Base-by-base conservation (phyloP, 2,113 vertebrate species). In the Gulo gulo region DNA sequence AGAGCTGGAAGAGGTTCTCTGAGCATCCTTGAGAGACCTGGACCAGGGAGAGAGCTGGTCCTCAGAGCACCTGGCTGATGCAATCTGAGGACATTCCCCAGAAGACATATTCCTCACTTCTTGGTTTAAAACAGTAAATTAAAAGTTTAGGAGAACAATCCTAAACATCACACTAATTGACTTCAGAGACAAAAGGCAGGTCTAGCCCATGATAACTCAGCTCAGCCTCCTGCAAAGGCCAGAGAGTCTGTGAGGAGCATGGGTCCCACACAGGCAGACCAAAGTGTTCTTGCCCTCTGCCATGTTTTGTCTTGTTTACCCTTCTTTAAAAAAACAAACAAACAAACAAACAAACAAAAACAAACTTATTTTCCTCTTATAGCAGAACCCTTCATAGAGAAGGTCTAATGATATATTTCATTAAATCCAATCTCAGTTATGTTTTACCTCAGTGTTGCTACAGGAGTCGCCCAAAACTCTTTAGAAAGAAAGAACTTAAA, bases 51-150 rank as follows among this genome's bases (percentile, higher is more conserved):
- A 81, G 16, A 93, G 97, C 94, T 87, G 93, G 93, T 97, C 92
- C 98, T 88, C 1, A 0, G 87, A 97, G 92, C 55, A 92, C 78
- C 81, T 79, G 52, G 95, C 94, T 99, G 98, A 99, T 94, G 98
- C 93, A 98, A 98, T 67, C 50, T 65, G 76, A 98, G 39, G 31
- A 91, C 87, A 98, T 97, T 98, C 76, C 97, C 97, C 97, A 83
- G 81, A 96, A 98, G 95, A 97, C 97, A 67, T 0, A 88, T 13
- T 73, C 39, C 97, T 97, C 47, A 45, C 8, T 36, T 87, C 97
- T 88, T 88, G 92, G 74, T 82, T 91, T 73, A 94, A 95, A 78
- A 97, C 92, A 95, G 95, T 86, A 91, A 97, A 96, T 97, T 86
- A 91, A 96, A 95, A 97, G 29, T 95, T 97, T 78, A 55, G n/a